Base-by-base conservation (phyloP, 2,797 vertebrate species). In the Telmatherina bonti region DNA sequence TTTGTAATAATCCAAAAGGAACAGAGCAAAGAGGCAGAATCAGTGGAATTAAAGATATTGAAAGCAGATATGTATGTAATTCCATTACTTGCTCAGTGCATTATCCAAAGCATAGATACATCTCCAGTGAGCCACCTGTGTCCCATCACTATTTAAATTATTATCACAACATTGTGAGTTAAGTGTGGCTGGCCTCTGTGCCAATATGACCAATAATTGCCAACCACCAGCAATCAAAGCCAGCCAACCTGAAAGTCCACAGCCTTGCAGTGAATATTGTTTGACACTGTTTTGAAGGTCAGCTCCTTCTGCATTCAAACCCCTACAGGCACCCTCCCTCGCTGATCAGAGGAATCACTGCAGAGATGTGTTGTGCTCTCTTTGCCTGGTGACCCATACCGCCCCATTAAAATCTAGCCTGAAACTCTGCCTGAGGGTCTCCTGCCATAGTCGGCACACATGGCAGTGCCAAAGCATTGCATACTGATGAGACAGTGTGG, bases 351-450 rank as follows among this genome's bases (percentile, higher is more conserved):
- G 82, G 71, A 58, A 83, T 43, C 57, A 78, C 66, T 43, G 64
- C 58, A 80, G 75, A 70, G 65, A 70, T 47, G 81, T 74, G 81
- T 88, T 88, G 90, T 91, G 88, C 79, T 86, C 78, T 79, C 68
- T 74, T 82, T 84, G 79, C 81, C 81, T 59, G 84, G 67, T 92
- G 91, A 93, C 91, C 90, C 88, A 81, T 18, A 81, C 74, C 70
- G 87, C 45, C 88, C 91, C 85, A 94, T 94, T 94, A 93, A 93
- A 92, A 92, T 83, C 67, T 91, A 89, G 93, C 94, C 93, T 83
- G 76, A 85, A 93, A 91, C 92, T n/a, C 65, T 13, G 92, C 94
- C 93, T 78, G 79, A 89, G 90, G 93, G 90, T 84, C 86, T 91
- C 53, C 78, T 91, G 83, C 85, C 84, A 84, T 87, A 87, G 81